Evolutionary conservation across 2,113 vertebrate species (phyloP).

Genomic region (Mirounga angustirostris): DNA sequence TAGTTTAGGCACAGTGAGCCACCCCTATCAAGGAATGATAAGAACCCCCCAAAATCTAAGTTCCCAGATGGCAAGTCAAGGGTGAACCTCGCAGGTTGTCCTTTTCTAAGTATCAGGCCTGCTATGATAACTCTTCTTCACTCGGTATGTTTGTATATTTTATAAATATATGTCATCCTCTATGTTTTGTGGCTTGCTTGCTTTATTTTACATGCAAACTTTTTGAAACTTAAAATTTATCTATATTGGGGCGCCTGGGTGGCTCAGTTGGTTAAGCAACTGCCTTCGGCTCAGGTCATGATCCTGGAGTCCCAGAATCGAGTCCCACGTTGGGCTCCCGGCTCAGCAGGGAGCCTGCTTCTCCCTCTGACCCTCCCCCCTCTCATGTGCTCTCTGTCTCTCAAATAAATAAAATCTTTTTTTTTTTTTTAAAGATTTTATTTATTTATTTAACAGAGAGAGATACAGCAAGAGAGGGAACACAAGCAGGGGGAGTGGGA

Average conservation of each 20-base stretch:
- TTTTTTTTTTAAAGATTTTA: too few species aligned
- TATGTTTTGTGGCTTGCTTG: constrained; percentile 26
- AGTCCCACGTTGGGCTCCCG: too few species aligned
- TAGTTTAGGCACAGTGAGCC: background rate
- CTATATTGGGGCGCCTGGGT: background rate
- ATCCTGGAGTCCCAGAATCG: too few species aligned
- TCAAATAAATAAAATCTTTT: too few species aligned
- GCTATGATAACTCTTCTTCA: background rate
- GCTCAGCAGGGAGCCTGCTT: too few species aligned
- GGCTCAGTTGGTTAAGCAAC: too few species aligned
- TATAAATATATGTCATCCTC: background rate
- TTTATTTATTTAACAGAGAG: too few species aligned
- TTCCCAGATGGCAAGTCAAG: background rate
- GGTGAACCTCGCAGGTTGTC: background rate
- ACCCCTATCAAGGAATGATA: background rate
- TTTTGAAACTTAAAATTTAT: background rate
- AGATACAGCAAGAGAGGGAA: too few species aligned
- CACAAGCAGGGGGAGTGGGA: too few species aligned
- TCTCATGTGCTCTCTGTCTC: too few species aligned
- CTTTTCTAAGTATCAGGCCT: background rate
- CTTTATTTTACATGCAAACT: constrained; percentile 1
- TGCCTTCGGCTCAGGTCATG: too few species aligned
- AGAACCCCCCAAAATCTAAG: background rate
- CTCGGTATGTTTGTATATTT: background rate
- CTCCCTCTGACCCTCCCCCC: too few species aligned